phyloP scores from a whole-genome alignment of 2,113 vertebrate species.

The Siniperca knerii region DNA sequence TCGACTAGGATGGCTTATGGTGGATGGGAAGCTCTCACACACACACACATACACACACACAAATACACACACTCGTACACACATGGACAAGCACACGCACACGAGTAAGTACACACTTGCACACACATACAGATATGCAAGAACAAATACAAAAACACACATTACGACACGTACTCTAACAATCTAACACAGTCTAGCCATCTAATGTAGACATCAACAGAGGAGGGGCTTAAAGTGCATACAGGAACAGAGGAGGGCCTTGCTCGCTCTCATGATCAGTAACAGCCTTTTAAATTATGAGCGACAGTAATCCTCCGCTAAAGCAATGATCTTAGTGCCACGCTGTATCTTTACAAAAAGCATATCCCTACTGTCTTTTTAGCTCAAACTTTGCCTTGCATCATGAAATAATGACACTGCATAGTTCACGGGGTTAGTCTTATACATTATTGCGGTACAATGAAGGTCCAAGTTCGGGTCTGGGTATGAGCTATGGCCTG shows the following conservation, averaged over 20 bases:
- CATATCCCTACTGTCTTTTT: slow-evolving; percentile 54
- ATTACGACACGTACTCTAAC: slow-evolving; percentile 69
- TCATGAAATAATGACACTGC: slow-evolving; percentile 86
- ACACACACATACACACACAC: slow-evolving; percentile 47
- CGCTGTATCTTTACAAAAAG: slow-evolving; percentile 55
- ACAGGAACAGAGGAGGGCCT: slow-evolving; percentile 76
- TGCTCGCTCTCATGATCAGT: slow-evolving; percentile 47
- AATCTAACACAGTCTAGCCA: slow-evolving; percentile 72
- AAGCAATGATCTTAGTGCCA: slow-evolving; percentile 67
- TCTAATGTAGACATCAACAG: slow-evolving; percentile 84
- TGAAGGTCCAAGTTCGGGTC: slow-evolving; percentile 59
- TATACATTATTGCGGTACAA: slow-evolving; percentile 95
- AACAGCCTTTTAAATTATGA: slow-evolving; percentile 60
- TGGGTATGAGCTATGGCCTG: slow-evolving; percentile 18
- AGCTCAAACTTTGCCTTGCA: slow-evolving; percentile 67
- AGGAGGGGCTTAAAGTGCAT: slow-evolving; percentile 84
- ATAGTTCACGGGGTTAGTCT: slow-evolving; percentile 92
- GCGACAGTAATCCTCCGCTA: slow-evolving; percentile 54
- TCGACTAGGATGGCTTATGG: slow-evolving; percentile 84
- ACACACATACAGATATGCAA: slow-evolving; percentile 42
- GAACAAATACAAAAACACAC: slow-evolving; percentile 58
- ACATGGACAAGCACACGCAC: slow-evolving; percentile 13
- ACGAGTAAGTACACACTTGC: slow-evolving; percentile 53
- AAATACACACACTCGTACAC: neutral
- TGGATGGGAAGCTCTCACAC: slow-evolving; percentile 67